phyloP scores from a whole-genome alignment of 2,113 vertebrate species.

The Eurystomus gularis region DNA sequence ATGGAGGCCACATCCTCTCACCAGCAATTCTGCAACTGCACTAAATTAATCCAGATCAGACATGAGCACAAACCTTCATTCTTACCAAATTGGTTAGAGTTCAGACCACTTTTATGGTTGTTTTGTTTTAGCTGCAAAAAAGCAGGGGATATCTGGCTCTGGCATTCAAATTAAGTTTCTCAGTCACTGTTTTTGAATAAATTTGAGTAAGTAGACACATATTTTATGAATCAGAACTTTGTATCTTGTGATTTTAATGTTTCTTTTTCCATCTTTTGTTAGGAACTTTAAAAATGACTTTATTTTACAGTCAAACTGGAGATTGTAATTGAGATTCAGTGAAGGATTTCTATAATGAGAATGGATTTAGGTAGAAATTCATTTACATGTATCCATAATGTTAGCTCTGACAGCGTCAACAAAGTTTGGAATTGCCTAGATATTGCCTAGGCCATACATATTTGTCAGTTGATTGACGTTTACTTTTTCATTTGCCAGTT shows the following conservation, averaged over 20 bases:
- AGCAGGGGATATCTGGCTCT: not conserved
- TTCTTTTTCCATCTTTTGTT: not conserved
- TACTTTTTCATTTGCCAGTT: not conserved
- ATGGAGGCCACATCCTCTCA: not conserved
- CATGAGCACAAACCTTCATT: not conserved
- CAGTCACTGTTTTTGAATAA: not conserved
- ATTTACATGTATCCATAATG: not conserved
- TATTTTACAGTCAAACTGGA: not conserved
- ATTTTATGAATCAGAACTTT: not conserved
- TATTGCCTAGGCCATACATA: not conserved
- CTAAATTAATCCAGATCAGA: not conserved
- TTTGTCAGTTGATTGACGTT: not conserved
- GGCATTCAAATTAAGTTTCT: not conserved
- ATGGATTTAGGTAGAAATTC: not conserved
- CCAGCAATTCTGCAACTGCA: not conserved
- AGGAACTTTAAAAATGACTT: not conserved
- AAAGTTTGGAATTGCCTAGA: not conserved
- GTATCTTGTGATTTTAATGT: not conserved
- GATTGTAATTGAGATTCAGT: not conserved
- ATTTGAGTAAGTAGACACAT: not conserved
- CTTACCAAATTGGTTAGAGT: not conserved
- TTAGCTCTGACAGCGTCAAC: not conserved
- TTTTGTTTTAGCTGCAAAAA: not conserved
- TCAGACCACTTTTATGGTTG: not conserved
- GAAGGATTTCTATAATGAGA: not conserved